Evolutionary conservation across 2,113 vertebrate genomes (phyloP).

Genomic region (Chionis minor): DNA sequence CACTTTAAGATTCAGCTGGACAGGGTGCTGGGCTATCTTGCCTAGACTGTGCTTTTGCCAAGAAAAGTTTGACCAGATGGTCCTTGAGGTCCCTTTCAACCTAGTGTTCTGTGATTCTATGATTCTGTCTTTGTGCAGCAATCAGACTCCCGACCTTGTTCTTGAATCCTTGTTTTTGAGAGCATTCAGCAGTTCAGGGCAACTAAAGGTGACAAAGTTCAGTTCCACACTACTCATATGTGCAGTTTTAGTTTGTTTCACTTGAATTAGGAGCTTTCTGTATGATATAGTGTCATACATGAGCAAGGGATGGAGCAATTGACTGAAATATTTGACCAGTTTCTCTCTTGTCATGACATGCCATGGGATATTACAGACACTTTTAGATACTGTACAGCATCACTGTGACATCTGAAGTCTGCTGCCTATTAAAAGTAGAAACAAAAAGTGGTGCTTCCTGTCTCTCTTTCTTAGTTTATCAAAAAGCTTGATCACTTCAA

Average conservation of each 20-base stretch:
- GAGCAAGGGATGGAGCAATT: neutral
- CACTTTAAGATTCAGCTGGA: neutral
- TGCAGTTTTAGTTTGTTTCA: neutral
- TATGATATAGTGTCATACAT: neutral
- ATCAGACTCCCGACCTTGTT: neutral
- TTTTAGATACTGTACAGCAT: neutral
- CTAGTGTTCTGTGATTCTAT: neutral
- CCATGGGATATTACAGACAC: neutral
- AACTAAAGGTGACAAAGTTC: neutral
- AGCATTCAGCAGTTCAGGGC: neutral
- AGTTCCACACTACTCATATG: neutral
- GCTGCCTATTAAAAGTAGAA: neutral
- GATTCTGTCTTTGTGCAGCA: neutral
- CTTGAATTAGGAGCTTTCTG: neutral
- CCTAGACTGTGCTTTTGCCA: neutral
- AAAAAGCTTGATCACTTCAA: neutral
- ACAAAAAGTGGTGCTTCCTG: neutral
- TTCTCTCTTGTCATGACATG: neutral
- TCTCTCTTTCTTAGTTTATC: neutral
- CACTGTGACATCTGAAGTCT: neutral
- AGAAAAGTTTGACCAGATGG: neutral
- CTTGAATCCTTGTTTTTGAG: neutral
- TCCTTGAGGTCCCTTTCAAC: neutral
- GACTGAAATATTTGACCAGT: neutral
- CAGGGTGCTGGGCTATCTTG: neutral